Conservation (phyloP, 2,888 invertebrate species). For the Yponomeuta cagnagella region DNA sequence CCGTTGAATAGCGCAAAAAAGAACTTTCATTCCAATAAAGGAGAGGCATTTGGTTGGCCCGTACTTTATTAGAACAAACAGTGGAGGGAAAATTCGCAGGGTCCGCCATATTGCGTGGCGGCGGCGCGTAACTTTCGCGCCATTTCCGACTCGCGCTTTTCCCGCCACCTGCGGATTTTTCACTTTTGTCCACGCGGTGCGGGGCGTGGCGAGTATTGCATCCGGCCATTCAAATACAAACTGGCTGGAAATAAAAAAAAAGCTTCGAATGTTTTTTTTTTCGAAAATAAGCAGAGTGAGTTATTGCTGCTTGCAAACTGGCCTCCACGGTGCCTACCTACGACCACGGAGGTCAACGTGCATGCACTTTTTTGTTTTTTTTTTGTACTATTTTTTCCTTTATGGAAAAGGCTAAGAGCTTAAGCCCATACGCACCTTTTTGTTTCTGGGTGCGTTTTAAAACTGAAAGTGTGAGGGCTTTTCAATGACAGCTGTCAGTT, state of each 20-base stretch:
- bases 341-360: too few species aligned
- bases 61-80: not conserved
- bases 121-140: slow-evolving; percentile 39
- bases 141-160: slow-evolving; percentile 31
- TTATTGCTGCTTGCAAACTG: too few species aligned
- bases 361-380: too few species aligned
- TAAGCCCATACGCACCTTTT: too few species aligned
- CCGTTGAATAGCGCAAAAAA: slow-evolving; percentile 19
- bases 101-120: slow-evolving; percentile 24
- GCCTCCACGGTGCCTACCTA: too few species aligned
- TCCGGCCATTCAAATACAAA: not conserved
- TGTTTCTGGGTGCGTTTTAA: too few species aligned
- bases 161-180: slow-evolving; percentile 17
- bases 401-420: too few species aligned
- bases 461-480: too few species aligned
- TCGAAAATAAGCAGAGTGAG: not conserved
- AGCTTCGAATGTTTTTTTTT: not conserved
- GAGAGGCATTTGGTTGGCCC: not conserved
- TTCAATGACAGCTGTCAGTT: too few species aligned
- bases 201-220: not conserved
- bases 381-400: too few species aligned
- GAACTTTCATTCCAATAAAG: slow-evolving; percentile 17
- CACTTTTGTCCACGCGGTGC: slow-evolving; percentile 1
- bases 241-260: not conserved
- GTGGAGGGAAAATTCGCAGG: not conserved